A percentile compares a stretch with the other conserved stretches of the same genome.
Evolutionary conservation across 2,888 invertebrate species (phyloP).

Genomic region (Petrolisthes cinctipes): DNA sequence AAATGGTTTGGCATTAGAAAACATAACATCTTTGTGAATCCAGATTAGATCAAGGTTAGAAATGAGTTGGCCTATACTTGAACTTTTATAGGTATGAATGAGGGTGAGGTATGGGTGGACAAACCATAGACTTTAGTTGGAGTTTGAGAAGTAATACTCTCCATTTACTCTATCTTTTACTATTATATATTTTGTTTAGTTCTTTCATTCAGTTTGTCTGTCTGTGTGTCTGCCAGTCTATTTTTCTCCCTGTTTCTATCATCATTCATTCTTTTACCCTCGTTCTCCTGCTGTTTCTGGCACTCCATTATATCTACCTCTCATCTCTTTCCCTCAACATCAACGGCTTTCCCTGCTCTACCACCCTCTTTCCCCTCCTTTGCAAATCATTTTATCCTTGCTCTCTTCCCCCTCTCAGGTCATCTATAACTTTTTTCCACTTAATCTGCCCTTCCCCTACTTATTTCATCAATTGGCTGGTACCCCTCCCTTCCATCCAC

Average conservation of each 20-base stretch:
- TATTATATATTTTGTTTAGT: no score
- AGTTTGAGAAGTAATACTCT: no score
- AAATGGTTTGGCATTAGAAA: no score
- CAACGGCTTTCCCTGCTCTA: not conserved
- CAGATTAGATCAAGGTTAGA: no score
- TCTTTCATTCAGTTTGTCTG: not conserved
- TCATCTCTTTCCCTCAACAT: constrained; percentile 6
- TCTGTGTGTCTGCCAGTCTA: not conserved
- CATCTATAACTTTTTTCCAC: not conserved
- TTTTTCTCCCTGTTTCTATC: not conserved
- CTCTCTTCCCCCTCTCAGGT: not conserved
- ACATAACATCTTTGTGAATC: no score
- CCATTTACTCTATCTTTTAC: no score
- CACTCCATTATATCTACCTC: no score
- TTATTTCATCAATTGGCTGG: not conserved
- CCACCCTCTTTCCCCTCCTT: not conserved
- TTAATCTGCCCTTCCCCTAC: not conserved
- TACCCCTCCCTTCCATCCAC: not conserved
- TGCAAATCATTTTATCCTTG: not conserved
- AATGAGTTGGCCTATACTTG: no score
- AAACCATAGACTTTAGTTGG: no score
- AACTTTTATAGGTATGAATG: no score
- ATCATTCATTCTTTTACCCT: not conserved
- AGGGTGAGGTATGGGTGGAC: no score
- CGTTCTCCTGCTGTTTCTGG: not conserved